These are phyloP conservation scores for Doryteuthis pealeii DNA, from an alignment of 1,140 invertebrate species.

Conservation along the genomic window DNA sequence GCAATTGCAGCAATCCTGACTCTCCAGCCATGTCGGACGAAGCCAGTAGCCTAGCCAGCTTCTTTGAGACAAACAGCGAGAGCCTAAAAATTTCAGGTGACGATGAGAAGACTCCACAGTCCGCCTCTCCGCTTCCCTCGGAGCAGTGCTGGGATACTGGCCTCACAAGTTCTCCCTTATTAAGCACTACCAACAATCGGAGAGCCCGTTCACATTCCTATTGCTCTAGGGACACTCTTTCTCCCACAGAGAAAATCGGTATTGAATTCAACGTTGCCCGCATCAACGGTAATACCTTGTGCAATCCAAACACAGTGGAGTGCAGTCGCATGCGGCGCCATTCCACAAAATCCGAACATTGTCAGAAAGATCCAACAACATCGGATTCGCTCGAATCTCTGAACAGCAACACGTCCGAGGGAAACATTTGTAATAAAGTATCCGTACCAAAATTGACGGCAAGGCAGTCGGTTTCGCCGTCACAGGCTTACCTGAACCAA, in stretches of 20 bases:
- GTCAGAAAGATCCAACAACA: not conserved
- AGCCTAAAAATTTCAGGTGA: not conserved
- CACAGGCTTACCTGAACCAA: constrained; percentile 40
- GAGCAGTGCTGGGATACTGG: not conserved
- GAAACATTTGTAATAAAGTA: not conserved
- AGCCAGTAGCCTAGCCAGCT: not conserved
- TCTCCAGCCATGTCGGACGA: not conserved
- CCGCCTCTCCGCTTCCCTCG: not conserved
- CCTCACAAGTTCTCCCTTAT: not conserved
- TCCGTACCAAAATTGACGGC: constrained; percentile 15
- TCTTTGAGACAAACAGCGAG: not conserved
- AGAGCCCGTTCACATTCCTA: not conserved
- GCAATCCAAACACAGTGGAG: not conserved
- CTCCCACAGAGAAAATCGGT: not conserved
- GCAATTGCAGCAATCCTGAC: not conserved
- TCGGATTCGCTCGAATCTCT: not conserved
- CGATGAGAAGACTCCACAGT: not conserved
- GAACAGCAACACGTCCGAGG: not conserved
- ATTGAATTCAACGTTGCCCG: not conserved
- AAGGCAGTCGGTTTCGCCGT: constrained; percentile 47
- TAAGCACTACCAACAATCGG: not conserved
- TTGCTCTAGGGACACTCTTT: not conserved
- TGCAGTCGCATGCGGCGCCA: not conserved
- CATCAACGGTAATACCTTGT: not conserved
- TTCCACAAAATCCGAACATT: not conserved